Base-by-base conservation (phyloP, 2,797 vertebrate species). In the Mus caroli region DNA sequence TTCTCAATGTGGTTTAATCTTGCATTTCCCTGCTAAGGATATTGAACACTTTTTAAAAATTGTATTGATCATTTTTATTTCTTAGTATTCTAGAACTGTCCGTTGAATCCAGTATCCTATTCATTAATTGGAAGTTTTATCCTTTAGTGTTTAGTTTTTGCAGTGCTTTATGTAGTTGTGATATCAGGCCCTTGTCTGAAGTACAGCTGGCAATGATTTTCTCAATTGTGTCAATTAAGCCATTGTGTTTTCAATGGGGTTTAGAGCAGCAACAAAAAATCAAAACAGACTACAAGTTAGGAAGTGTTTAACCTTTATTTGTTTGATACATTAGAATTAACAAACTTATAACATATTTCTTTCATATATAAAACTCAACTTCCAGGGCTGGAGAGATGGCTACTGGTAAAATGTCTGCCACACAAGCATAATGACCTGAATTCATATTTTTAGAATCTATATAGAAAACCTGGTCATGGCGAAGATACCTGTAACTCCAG, bases 331-430 rank as follows among this genome's bases (percentile, higher is more conserved):
- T 87, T 77, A 76, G n/a, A 94, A 88, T 88, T 82, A 82, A 52
- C 54, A 90, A 93, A 95, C 82, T 19, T 34, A 92, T 34, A 93
- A 46, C 87, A 54, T 60, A 34, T 34, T 46, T 94, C 79, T 88
- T 88, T 94, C 71, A 13, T 50, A 17, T 85, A 77, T 84, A 92
- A 86, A 95, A 89, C 85, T 60, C 12, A n/a, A 37, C 73, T 93
- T 60, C 26, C 84, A 71, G 6, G 6, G 8, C 34, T 71, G 34
- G 12, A 87, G 34, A 37, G 8, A 71, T 28, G 34, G 46, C 46
- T 54, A 13, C 46, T 9, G 26, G 62, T 37, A 50, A 87, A 54
- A 11, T 71, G 4, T 10, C 64, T 87, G 22, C 46, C 50, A 37
- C 17, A 2, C 13, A 87, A 71, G 64, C 46, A 54, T 28, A 14